Base-by-base conservation (phyloP, 64 coral and sea anemone species). In the Pocillopora damicornis region DNA sequence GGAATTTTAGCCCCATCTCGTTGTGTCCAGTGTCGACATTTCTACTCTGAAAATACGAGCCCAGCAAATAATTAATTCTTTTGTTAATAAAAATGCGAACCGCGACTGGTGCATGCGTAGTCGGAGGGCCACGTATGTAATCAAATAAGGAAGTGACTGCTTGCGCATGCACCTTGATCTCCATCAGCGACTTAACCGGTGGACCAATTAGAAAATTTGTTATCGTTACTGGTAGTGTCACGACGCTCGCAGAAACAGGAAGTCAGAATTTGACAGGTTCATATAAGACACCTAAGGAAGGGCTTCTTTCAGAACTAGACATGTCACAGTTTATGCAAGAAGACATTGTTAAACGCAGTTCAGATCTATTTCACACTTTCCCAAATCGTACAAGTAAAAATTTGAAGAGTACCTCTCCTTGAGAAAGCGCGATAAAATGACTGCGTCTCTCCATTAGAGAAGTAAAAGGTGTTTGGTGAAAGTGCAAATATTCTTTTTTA, bases 11-110 rank as follows among this genome's bases (percentile, higher is more conserved):
- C 62, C 67, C 73, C 91, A 93, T 93, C 85, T 93, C 79, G 73
- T 61, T 20, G 23, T 65, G 65, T 30, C 26, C 58, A 37, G 68
- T 36, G 62, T 16, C 81, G 64, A 69, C 91, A 93, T 93, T 93
- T 93, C 60, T 38, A 84, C 69, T 37, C 73, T 37, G 23, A 82
- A 80, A 88, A 67, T 77, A 42, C 37, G 35, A 86, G 72, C 57
- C 61, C 87, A 59, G 89, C 73, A 78, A 92, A 96, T 96, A 81
- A 92, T 69, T 82, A 77, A 96, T 96, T 96, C 91, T 87, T 96
- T 96, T 96, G 94, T 96, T 96, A 76, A 89, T 34, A 61, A 85
- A 88, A 88, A 89, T 87, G 78, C 77, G 61, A 87, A 75, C 66
- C 25, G 11, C 35, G 3, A 23, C 58, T 82, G 17, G 77, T 83